Evolutionary conservation across 1,140 invertebrate genomes (phyloP).

Genomic region (Bombus waltoni): DNA sequence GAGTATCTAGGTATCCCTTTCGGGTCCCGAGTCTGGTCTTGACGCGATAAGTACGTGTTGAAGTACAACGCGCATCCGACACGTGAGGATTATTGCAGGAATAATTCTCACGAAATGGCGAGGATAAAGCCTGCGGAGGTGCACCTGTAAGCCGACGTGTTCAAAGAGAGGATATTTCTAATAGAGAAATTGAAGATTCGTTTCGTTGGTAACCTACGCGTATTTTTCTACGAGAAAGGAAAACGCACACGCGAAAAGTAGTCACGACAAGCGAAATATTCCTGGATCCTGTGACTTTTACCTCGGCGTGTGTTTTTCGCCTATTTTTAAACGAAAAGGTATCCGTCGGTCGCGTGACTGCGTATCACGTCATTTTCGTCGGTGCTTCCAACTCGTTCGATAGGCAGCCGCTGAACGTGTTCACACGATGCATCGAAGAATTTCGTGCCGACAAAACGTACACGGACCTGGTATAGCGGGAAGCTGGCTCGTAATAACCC

Average conservation of each 20-base stretch:
- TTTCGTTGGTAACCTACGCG: neutral
- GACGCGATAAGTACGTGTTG: conserved; percentile 10
- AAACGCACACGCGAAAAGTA: neutral
- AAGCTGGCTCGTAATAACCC: conserved; percentile 66
- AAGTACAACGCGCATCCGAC: neutral
- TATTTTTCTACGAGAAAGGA: neutral
- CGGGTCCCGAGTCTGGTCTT: neutral
- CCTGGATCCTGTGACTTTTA: neutral
- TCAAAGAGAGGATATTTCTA: too few relatives aligned
- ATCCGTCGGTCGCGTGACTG: neutral
- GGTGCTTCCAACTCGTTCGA: conserved; percentile 1
- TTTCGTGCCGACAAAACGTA: conserved; percentile 58
- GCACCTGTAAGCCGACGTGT: neutral
- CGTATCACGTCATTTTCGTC: conserved; percentile 5
- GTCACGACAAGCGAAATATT: neutral
- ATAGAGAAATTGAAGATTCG: too few relatives aligned
- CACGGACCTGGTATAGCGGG: conserved; percentile 47
- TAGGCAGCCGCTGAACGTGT: conserved; percentile 18
- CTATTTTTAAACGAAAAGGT: neutral
- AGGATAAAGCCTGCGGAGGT: neutral
- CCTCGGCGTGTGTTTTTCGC: neutral
- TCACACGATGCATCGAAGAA: conserved; percentile 58
- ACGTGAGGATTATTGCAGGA: neutral
- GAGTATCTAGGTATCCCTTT: neutral
- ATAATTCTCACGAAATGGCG: conserved; percentile 2